These are phyloP conservation scores for Idaea aversata DNA, from an alignment of 2,888 invertebrate species.

Conservation along the genomic window DNA sequence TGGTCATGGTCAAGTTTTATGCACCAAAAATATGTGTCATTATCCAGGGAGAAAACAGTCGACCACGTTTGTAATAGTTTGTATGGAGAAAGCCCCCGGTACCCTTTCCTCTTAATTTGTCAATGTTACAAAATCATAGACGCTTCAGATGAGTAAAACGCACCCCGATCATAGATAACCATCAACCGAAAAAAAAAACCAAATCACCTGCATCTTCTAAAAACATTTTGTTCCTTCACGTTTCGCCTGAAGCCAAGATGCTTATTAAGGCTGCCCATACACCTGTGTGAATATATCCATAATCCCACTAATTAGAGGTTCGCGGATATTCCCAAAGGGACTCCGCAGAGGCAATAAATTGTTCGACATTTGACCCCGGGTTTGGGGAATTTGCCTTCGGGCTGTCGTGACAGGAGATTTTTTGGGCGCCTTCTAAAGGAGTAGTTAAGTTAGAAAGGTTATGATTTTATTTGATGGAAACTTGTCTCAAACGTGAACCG, in stretches of 20 bases:
- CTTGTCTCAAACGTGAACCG: not conserved
- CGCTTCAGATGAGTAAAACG: slow-evolving; percentile 24
- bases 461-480: not conserved
- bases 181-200: slow-evolving; percentile 54
- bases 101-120: too few species aligned
- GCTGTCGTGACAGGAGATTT: slow-evolving; percentile 44
- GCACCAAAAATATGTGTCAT: too few species aligned
- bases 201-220: slow-evolving; percentile 71
- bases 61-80: too few species aligned
- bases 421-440: slow-evolving; percentile 4
- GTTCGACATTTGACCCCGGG: slow-evolving; percentile 78
- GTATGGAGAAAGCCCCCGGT: too few species aligned
- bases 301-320: slow-evolving; percentile 79
- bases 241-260: slow-evolving; percentile 72
- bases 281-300: slow-evolving; percentile 80
- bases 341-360: slow-evolving; percentile 78
- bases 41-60: too few species aligned
- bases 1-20: too few species aligned
- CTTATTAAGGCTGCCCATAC: slow-evolving; percentile 75
- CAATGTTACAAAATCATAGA: slow-evolving; percentile 6
- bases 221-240: slow-evolving; percentile 73
- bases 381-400: slow-evolving; percentile 74
- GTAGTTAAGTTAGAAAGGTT: slow-evolving; percentile 4
- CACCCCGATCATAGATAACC: slow-evolving; percentile 56
- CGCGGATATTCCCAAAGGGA: slow-evolving; percentile 75